phyloP scores from a whole-genome alignment of 2,113 vertebrate species.

The Phylloscopus trochilus region DNA sequence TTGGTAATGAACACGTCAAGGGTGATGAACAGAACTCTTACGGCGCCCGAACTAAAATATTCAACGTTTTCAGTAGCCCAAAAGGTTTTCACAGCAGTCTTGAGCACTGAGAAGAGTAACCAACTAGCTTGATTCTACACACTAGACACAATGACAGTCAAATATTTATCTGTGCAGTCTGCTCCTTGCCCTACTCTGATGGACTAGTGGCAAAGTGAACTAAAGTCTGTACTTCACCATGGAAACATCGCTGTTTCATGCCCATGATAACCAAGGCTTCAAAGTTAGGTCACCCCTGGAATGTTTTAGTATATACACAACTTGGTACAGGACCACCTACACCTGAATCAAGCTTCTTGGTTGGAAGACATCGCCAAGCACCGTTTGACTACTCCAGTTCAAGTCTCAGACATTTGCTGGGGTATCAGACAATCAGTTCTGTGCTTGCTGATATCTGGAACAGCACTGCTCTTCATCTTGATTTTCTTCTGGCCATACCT shows the following conservation, averaged over 20 bases:
- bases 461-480: not conserved
- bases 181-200: not conserved
- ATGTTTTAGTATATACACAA: not conserved
- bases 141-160: not conserved
- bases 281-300: not conserved
- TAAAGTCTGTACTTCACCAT: not conserved
- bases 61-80: not conserved
- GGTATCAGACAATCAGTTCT: not conserved
- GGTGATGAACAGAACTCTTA: not conserved
- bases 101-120: not conserved
- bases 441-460: not conserved
- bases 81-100: not conserved
- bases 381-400: too few relatives aligned
- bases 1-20: not conserved
- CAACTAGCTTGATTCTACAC: not conserved
- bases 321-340: not conserved
- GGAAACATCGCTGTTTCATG: too few relatives aligned
- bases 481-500: not conserved
- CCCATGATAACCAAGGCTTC: not conserved
- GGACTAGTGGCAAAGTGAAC: not conserved
- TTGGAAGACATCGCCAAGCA: not conserved
- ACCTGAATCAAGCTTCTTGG: not conserved
- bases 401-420: not conserved
- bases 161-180: not conserved
- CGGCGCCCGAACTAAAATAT: rapidly evolving